These are phyloP conservation scores for Heliconius erato DNA, from an alignment of 2,888 invertebrate genomes.

Conservation along the genomic window DNA sequence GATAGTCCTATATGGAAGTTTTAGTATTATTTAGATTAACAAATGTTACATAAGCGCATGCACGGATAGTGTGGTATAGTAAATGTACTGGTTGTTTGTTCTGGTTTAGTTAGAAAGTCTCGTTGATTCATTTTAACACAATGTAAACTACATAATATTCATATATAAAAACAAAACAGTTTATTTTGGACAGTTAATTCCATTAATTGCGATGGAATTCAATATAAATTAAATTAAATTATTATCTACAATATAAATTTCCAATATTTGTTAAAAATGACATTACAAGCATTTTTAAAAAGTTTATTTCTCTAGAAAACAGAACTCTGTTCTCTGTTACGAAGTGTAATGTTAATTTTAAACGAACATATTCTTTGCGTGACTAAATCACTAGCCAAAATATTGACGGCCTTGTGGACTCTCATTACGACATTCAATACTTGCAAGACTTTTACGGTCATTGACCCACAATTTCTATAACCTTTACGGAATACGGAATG, in stretches of 20 bases:
- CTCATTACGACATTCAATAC: conserved; percentile 64
- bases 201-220: not conserved
- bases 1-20: not conserved
- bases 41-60: conserved; percentile 43
- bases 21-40: conserved; percentile 18
- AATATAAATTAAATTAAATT: no score
- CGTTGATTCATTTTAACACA: conserved; percentile 8
- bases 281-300: not conserved
- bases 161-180: not conserved
- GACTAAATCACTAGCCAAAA: conserved; percentile 52
- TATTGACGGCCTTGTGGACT: conserved; percentile 68
- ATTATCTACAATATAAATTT: not conserved
- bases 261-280: not conserved
- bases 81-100: conserved; percentile 9
- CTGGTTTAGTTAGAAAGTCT: conserved; percentile 37
- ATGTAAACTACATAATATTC: not conserved
- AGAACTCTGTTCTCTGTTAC: no score
- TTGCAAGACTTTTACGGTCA: conserved; percentile 62
- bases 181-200: not conserved
- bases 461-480: conserved; percentile 59
- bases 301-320: not conserved
- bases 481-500: not conserved
- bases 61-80: conserved; percentile 19
- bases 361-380: conserved; percentile 36
- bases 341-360: conserved; percentile 12